Evolutionary conservation across 2,888 invertebrate species (phyloP).

Genomic region (Agrochola lota): DNA sequence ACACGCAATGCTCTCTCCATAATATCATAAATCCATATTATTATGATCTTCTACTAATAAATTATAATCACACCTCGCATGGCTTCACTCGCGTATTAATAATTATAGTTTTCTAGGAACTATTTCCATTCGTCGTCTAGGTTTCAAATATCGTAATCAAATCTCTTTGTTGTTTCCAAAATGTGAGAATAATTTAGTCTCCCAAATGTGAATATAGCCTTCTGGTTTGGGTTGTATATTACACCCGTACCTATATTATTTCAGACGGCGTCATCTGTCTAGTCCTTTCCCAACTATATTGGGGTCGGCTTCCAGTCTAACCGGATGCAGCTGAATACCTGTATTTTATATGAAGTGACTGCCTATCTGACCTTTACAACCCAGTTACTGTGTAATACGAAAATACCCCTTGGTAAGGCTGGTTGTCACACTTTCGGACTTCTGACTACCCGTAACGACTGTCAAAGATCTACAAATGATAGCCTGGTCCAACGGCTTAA

Average conservation of each 20-base stretch:
- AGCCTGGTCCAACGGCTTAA: too few relatives aligned
- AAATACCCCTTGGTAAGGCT: too few relatives aligned
- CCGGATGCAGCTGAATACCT: too few relatives aligned
- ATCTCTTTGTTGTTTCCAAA: neutral
- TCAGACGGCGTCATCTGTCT: too few relatives aligned
- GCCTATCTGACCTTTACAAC: too few relatives aligned
- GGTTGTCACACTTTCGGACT: too few relatives aligned
- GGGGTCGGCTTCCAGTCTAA: neutral
- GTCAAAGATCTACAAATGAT: too few relatives aligned
- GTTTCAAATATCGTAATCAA: slow-evolving; percentile 1
- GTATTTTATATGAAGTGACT: too few relatives aligned
- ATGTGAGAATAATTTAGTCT: slow-evolving; percentile 6
- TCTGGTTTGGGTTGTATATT: neutral
- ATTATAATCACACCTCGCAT: neutral
- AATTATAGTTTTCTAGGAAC: neutral
- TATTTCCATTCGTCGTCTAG: too few relatives aligned
- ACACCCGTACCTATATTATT: too few relatives aligned
- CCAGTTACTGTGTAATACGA: too few relatives aligned
- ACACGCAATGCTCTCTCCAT: neutral
- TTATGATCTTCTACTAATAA: neutral
- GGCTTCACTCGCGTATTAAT: neutral
- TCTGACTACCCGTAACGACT: too few relatives aligned
- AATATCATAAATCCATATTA: neutral
- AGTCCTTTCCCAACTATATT: neutral
- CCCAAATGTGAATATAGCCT: neutral